These are phyloP conservation scores for Daptonema setosum DNA, from an alignment of 2,888 invertebrate species.

Conservation along the genomic window DNA sequence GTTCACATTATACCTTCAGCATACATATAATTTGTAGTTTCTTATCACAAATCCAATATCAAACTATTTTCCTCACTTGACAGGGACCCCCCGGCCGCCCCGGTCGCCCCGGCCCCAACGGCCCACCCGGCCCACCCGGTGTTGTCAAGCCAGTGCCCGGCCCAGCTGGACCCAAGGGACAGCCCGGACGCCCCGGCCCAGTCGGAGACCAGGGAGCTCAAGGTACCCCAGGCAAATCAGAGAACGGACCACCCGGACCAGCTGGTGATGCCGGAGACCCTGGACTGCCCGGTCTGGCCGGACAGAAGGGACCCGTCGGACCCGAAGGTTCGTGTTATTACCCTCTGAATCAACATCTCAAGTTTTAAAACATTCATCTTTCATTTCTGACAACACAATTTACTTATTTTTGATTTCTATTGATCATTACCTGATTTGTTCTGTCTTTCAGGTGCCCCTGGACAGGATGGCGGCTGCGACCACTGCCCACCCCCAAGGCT, in stretches of 20 bases:
- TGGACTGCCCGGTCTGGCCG: slow-evolving; percentile 5
- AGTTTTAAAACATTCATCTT: too few species aligned
- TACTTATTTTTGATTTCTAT: background rate
- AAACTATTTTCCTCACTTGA: background rate
- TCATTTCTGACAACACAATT: too few species aligned
- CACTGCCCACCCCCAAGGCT: slow-evolving; percentile 7
- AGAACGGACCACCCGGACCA: slow-evolving; percentile 5
- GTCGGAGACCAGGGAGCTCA: background rate
- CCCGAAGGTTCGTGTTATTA: slow-evolving; percentile 1
- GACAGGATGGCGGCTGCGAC: slow-evolving; percentile 4
- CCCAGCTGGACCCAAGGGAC: slow-evolving; percentile 2
- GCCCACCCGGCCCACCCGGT: slow-evolving; percentile 16
- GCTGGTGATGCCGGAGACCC: slow-evolving; percentile 4
- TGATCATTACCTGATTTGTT: background rate
- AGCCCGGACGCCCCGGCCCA: background rate
- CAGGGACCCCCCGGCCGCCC: slow-evolving; percentile 6
- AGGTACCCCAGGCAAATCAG: background rate
- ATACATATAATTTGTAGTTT: background rate
- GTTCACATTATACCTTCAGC: background rate
- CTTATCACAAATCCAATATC: background rate
- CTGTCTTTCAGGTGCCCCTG: background rate
- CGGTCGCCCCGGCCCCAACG: background rate
- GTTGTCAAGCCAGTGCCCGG: background rate
- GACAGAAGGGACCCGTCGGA: slow-evolving; percentile 5
- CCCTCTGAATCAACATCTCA: background rate